Evolutionary conservation across 2,113 vertebrate genomes (phyloP).

Genomic region (Leuciscus idus): DNA sequence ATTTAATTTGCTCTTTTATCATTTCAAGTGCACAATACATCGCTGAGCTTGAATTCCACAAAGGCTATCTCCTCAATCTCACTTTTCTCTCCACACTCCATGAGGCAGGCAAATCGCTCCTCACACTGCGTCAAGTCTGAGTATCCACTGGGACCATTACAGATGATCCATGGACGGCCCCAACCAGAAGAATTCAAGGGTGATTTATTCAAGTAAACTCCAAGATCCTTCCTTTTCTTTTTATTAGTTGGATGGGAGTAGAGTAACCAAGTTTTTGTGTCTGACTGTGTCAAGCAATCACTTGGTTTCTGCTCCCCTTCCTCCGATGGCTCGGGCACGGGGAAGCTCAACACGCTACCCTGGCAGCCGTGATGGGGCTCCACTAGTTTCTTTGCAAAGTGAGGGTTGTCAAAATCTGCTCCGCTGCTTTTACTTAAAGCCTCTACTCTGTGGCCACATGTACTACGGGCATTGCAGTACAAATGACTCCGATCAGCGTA

Average conservation of each 20-base stretch:
- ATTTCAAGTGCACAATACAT: conserved; percentile 69
- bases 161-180: conserved; percentile 81
- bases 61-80: conserved; percentile 78
- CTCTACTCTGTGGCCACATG: conserved; percentile 73
- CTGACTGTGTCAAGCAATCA: conserved; percentile 59
- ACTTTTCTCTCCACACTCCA: conserved; percentile 83
- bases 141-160: conserved; percentile 84
- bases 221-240: conserved; percentile 77
- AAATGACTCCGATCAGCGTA: conserved; percentile 69
- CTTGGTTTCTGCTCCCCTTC: conserved; percentile 64
- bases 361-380: conserved; percentile 84
- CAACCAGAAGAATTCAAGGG: conserved; percentile 75
- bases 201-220: conserved; percentile 83
- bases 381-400: conserved; percentile 66
- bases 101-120: conserved; percentile 84
- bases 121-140: conserved; percentile 85
- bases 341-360: conserved; percentile 89
- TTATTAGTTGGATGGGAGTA: conserved; percentile 86
- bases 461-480: conserved; percentile 86
- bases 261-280: conserved; percentile 81
- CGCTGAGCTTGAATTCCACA: conserved; percentile 70
- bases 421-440: conserved; percentile 79
- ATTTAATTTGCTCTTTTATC: conserved; percentile 49
- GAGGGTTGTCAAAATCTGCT: conserved; percentile 71
- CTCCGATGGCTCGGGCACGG: conserved; percentile 61